Percentiles rank a stretch among this genome's conserved stretches.
These are phyloP conservation scores for Diploscapter pachys DNA, from an alignment of 1,140 invertebrate species.

Conservation along the genomic window DNA sequence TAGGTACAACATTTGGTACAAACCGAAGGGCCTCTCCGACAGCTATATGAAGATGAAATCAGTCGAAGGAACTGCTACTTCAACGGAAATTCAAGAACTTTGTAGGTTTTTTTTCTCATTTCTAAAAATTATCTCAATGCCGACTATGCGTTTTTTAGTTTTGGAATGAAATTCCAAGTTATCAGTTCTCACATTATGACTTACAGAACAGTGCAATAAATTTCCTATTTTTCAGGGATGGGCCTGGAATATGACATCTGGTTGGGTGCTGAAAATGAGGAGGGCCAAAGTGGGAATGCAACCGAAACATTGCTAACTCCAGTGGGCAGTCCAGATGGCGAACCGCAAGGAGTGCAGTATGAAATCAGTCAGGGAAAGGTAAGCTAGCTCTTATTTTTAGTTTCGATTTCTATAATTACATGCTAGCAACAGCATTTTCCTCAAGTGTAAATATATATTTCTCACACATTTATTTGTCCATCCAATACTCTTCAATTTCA, in stretches of 20 bases:
- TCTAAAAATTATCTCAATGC: too few species aligned
- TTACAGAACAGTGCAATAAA: background rate
- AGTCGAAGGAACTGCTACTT: slow-evolving; percentile 39
- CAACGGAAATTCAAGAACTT: slow-evolving; percentile 45
- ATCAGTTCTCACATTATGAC: background rate
- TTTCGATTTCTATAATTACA: too few species aligned
- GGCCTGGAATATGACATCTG: slow-evolving; percentile 52
- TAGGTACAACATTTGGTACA: slow-evolving; percentile 50
- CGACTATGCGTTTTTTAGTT: too few species aligned
- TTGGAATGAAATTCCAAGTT: too few species aligned
- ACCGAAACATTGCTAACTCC: slow-evolving; percentile 53
- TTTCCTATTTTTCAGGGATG: slow-evolving; percentile 44
- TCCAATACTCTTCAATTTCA: too few species aligned
- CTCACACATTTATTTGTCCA: too few species aligned
- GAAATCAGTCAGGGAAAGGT: slow-evolving; percentile 51
- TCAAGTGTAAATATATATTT: too few species aligned
- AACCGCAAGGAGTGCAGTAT: slow-evolving; percentile 63
- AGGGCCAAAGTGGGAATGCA: slow-evolving; percentile 48
- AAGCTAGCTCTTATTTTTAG: background rate
- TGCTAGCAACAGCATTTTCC: too few species aligned
- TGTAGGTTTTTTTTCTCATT: slow-evolving; percentile 34
- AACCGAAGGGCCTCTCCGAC: slow-evolving; percentile 36
- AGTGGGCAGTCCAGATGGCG: slow-evolving; percentile 59
- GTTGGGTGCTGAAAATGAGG: slow-evolving; percentile 43
- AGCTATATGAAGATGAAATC: slow-evolving; percentile 28